Conservation (phyloP, 2,797 vertebrate genomes). For the Hyperoplus immaculatus region DNA sequence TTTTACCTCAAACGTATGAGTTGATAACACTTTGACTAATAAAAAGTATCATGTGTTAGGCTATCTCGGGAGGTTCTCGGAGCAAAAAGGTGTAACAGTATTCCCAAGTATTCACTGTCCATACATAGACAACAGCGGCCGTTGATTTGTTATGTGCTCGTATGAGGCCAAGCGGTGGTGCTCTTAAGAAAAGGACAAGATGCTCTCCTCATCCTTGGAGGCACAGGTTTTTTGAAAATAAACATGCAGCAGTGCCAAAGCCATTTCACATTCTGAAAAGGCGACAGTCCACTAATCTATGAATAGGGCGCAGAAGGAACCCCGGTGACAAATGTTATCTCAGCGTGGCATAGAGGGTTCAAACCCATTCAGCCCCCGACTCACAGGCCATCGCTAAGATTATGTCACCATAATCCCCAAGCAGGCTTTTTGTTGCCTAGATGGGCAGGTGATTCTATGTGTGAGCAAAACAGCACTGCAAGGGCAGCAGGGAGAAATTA, state of each 20-base stretch:
- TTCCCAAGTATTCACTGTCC: slow-evolving; percentile 47
- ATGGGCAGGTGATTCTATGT: slow-evolving; percentile 88
- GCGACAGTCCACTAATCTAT: slow-evolving; percentile 89
- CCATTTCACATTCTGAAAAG: slow-evolving; percentile 89
- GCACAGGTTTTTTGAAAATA: slow-evolving; percentile 84
- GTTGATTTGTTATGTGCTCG: slow-evolving; percentile 61
- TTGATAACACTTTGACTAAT: slow-evolving; percentile 5
- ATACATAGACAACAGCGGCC: slow-evolving; percentile 74
- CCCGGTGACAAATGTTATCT: slow-evolving; percentile 90
- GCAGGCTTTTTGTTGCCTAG: slow-evolving; percentile 85
- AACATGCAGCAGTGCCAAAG: slow-evolving; percentile 87
- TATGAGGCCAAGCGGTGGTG: slow-evolving; percentile 67
- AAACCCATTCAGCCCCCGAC: slow-evolving; percentile 87
- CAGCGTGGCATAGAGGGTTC: slow-evolving; percentile 87
- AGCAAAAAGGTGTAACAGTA: slow-evolving; percentile 48
- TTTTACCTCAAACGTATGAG: neutral
- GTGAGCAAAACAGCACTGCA: slow-evolving; percentile 81
- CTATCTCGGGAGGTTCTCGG: slow-evolving; percentile 42
- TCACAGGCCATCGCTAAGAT: slow-evolving; percentile 87
- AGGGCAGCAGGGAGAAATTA: slow-evolving; percentile 82
- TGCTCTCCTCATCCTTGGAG: slow-evolving; percentile 81
- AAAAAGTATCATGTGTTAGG: slow-evolving; percentile 45
- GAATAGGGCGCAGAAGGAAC: slow-evolving; percentile 86
- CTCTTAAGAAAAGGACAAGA: slow-evolving; percentile 83
- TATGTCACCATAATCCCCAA: slow-evolving; percentile 91